Evolutionary conservation across 2,888 invertebrate species (phyloP).

Genomic region (Agrochola lychnidis): DNA sequence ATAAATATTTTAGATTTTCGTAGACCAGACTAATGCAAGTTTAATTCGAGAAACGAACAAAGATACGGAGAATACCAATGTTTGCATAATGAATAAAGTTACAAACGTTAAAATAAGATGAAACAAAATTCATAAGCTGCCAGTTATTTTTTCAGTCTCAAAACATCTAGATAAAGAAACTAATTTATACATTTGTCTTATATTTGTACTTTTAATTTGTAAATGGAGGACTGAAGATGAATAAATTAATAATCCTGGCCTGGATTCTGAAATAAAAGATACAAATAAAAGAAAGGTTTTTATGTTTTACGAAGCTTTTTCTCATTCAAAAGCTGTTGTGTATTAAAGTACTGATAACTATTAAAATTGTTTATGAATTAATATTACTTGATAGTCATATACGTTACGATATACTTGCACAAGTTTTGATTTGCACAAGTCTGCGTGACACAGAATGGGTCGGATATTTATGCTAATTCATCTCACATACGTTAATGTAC

Average conservation of each 20-base stretch:
- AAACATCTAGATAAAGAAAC: constrained; percentile 41
- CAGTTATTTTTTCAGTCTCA: constrained; percentile 32
- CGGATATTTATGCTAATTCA: no score
- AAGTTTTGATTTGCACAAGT: no score
- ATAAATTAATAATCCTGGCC: constrained; percentile 33
- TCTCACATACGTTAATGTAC: no score
- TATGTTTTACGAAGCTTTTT: neutral
- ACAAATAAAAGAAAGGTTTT: constrained; percentile 11
- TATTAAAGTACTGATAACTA: neutral
- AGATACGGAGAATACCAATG: neutral
- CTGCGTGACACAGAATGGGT: no score
- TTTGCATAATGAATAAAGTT: constrained; percentile 25
- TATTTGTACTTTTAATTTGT: constrained; percentile 49
- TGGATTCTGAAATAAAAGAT: constrained; percentile 14
- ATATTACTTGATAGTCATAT: neutral
- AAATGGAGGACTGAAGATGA: constrained; percentile 36
- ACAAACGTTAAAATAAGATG: constrained; percentile 34
- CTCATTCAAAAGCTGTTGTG: constrained; percentile 2
- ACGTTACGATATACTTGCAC: no score
- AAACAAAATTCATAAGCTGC: constrained; percentile 39
- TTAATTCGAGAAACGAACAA: neutral
- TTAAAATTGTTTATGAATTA: neutral
- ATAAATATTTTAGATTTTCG: neutral
- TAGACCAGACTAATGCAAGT: neutral
- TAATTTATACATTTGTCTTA: constrained; percentile 54